These are phyloP conservation scores for Campoletis sonorensis DNA, from an alignment of 1,140 invertebrate species.

Conservation along the genomic window DNA sequence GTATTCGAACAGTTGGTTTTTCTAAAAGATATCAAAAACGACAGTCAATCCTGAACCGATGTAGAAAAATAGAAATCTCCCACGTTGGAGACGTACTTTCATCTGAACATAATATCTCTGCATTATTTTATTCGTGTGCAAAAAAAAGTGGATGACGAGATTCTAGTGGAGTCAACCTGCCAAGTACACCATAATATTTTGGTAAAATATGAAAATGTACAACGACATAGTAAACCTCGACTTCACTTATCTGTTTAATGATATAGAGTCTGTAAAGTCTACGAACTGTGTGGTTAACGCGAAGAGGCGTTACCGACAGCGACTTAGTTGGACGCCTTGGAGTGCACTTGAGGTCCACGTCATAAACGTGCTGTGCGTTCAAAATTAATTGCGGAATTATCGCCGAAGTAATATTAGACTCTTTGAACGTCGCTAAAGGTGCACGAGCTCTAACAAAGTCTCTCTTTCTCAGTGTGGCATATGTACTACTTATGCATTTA, in stretches of 20 bases:
- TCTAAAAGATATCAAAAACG: not conserved
- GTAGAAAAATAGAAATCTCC: no score
- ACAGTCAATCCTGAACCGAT: no score
- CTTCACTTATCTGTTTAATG: not conserved
- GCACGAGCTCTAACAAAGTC: not conserved
- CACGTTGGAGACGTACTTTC: no score
- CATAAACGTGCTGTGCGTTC: slow-evolving; percentile 34
- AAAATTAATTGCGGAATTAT: slow-evolving; percentile 42
- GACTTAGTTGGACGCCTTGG: slow-evolving; percentile 28
- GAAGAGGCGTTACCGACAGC: slow-evolving; percentile 19
- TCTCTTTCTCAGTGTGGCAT: not conserved
- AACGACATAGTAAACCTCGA: not conserved
- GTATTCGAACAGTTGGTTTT: not conserved
- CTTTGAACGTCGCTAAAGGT: slow-evolving; percentile 24
- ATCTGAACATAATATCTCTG: no score
- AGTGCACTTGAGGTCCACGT: slow-evolving; percentile 39
- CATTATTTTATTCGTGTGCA: not conserved
- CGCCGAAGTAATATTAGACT: slow-evolving; percentile 30
- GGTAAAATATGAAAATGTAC: slow-evolving; percentile 7
- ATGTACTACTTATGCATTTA: slow-evolving; percentile 6
- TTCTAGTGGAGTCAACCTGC: no score
- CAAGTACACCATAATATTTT: not conserved
- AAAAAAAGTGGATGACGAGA: not conserved
- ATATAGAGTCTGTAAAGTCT: slow-evolving; percentile 3
- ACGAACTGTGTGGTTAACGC: slow-evolving; percentile 6